Percentiles rank a stretch among this genome's conserved stretches.
These are phyloP conservation scores for Dorcus parallelipipedus DNA, from an alignment of 2,888 invertebrate genomes.

Conservation along the genomic window DNA sequence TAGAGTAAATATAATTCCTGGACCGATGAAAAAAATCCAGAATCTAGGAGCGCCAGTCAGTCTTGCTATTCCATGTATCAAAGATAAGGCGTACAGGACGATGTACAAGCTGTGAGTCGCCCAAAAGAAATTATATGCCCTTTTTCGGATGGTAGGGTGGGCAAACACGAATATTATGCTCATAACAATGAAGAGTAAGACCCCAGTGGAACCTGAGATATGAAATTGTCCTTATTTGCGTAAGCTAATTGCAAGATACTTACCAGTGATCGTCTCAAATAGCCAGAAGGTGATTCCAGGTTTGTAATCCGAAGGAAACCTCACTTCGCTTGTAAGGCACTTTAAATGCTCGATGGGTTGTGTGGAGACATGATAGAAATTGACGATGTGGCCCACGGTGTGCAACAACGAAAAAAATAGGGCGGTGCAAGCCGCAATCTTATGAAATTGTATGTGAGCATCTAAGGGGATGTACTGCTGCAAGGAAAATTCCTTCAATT, in stretches of 20 bases:
- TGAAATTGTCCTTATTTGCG: neutral
- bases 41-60: slow-evolving; percentile 89
- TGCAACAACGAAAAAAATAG: slow-evolving; percentile 90
- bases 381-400: slow-evolving; percentile 92
- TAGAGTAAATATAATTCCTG: slow-evolving; percentile 82
- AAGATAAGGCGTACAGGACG: slow-evolving; percentile 76
- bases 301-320: slow-evolving; percentile 90
- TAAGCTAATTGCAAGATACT: slow-evolving; percentile 14
- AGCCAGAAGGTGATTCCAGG: slow-evolving; percentile 95
- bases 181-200: slow-evolving; percentile 85
- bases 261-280: slow-evolving; percentile 91
- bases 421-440: slow-evolving; percentile 93
- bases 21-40: slow-evolving; percentile 91
- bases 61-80: slow-evolving; percentile 88
- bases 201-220: slow-evolving; percentile 75
- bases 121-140: slow-evolving; percentile 95
- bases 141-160: slow-evolving; percentile 86
- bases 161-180: slow-evolving; percentile 96
- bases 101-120: slow-evolving; percentile 88
- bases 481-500: slow-evolving; percentile 88
- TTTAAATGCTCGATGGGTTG: slow-evolving; percentile 90
- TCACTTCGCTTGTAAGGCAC: slow-evolving; percentile 90
- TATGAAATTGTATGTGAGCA: slow-evolving; percentile 95
- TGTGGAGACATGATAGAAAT: slow-evolving; percentile 96
- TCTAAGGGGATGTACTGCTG: slow-evolving; percentile 93